phyloP scores from a whole-genome alignment of 1,140 invertebrate genomes.

The Cheumatopsyche charites region DNA sequence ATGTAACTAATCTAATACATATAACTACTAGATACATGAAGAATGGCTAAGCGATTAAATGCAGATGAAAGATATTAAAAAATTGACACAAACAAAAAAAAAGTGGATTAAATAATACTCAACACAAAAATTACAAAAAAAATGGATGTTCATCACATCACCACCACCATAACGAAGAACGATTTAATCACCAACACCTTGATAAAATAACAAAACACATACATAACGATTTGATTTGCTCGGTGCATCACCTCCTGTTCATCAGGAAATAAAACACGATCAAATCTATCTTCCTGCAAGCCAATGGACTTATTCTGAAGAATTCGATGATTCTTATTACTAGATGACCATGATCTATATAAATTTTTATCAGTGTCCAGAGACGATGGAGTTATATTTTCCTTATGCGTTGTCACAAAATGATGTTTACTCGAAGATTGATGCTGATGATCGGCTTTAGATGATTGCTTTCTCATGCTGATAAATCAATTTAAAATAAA shows the following conservation, averaged over 20 bases:
- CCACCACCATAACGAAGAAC: constrained; percentile 28
- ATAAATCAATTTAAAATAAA: constrained; percentile 30
- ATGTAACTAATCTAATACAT: too few species aligned
- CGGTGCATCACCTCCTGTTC: constrained; percentile 80
- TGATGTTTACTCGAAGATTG: constrained; percentile 32
- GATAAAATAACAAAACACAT: constrained; percentile 59
- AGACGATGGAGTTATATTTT: constrained; percentile 50
- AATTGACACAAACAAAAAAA: neutral
- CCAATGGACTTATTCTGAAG: constrained; percentile 26
- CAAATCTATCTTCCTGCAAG: constrained; percentile 53
- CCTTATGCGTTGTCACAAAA: constrained; percentile 49
- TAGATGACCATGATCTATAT: constrained; percentile 34
- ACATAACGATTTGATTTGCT: constrained; percentile 85
- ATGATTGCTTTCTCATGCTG: constrained; percentile 42
- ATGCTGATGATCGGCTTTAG: constrained; percentile 42
- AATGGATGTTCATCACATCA: neutral
- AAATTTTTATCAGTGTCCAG: constrained; percentile 44
- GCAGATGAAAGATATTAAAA: neutral
- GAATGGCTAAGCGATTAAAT: neutral
- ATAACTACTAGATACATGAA: too few species aligned
- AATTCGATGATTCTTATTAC: constrained; percentile 34
- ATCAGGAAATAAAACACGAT: constrained; percentile 68
- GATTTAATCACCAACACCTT: constrained; percentile 25
- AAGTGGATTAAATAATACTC: neutral
- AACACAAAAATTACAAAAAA: neutral